A percentile compares a stretch with the other conserved stretches of the same genome.
Evolutionary conservation across 2,797 vertebrate genomes (phyloP).

Genomic region (Halcyon chelicuti): DNA sequence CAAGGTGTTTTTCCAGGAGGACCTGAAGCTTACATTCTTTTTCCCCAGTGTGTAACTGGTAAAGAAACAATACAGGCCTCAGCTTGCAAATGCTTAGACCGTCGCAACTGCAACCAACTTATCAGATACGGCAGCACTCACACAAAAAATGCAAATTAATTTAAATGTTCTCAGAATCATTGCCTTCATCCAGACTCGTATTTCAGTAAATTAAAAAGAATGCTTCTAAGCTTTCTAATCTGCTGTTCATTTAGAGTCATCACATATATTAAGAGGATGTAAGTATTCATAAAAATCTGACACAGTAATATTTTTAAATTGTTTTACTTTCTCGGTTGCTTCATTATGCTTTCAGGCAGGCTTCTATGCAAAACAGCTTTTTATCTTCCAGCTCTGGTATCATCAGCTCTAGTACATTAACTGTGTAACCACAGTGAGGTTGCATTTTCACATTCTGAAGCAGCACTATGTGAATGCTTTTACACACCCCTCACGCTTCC

Average conservation of each 20-base stretch:
- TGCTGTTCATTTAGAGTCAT: neutral
- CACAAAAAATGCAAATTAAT: slow-evolving; percentile 7
- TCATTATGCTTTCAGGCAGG: neutral
- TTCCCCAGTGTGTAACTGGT: neutral
- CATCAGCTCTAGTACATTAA: neutral
- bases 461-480: neutral
- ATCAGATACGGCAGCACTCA: neutral
- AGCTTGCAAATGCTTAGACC: neutral
- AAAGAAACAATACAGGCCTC: neutral
- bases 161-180: slow-evolving; percentile 13
- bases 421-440: neutral
- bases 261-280: neutral
- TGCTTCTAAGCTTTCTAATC: neutral
- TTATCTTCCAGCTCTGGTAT: neutral
- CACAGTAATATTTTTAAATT: neutral
- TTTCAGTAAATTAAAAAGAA: slow-evolving; percentile 30
- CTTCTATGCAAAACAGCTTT: neutral
- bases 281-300: neutral
- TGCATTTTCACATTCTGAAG: neutral
- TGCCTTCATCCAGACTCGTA: neutral
- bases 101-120: neutral
- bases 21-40: neutral
- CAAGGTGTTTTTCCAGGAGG: neutral
- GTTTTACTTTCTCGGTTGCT: neutral
- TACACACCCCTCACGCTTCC: neutral